phyloP scores from a whole-genome alignment of 1,140 invertebrate species.

The Dryas iulia region DNA sequence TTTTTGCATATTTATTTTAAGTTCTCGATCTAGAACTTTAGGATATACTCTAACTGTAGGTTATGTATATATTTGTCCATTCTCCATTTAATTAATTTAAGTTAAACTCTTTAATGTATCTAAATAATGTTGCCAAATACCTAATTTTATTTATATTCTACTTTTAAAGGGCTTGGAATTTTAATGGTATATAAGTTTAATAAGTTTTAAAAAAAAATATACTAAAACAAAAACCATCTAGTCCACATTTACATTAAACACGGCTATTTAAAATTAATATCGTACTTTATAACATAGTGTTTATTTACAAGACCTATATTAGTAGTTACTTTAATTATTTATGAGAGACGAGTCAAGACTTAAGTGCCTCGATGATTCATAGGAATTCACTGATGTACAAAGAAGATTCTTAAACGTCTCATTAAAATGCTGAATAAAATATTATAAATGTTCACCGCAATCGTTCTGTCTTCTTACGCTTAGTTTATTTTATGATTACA shows the following conservation, averaged over 20 bases:
- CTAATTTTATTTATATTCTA: too few relatives aligned
- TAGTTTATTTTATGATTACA: slow-evolving; percentile 19
- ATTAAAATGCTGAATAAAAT: slow-evolving; percentile 26
- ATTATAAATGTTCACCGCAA: slow-evolving; percentile 3
- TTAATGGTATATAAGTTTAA: too few relatives aligned
- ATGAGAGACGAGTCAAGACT: neutral
- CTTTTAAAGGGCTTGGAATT: too few relatives aligned
- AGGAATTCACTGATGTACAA: slow-evolving; percentile 10
- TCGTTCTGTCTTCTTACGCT: neutral
- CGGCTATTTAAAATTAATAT: neutral
- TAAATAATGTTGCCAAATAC: too few relatives aligned
- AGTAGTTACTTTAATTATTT: neutral
- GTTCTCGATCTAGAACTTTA: too few relatives aligned
- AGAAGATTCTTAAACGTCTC: slow-evolving; percentile 16
- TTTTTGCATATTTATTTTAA: too few relatives aligned
- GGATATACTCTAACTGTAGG: too few relatives aligned
- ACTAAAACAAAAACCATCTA: neutral
- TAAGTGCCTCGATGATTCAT: slow-evolving; percentile 16
- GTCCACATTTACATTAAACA: neutral
- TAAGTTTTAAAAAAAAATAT: too few relatives aligned
- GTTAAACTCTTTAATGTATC: too few relatives aligned
- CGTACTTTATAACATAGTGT: neutral
- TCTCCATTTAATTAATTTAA: too few relatives aligned
- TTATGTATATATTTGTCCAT: too few relatives aligned
- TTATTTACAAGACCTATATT: neutral